A percentile compares a stretch with the other conserved stretches of the same genome.
Conservation (phyloP, 1,140 invertebrate genomes). For the Lordiphosa clarofinis region DNA sequence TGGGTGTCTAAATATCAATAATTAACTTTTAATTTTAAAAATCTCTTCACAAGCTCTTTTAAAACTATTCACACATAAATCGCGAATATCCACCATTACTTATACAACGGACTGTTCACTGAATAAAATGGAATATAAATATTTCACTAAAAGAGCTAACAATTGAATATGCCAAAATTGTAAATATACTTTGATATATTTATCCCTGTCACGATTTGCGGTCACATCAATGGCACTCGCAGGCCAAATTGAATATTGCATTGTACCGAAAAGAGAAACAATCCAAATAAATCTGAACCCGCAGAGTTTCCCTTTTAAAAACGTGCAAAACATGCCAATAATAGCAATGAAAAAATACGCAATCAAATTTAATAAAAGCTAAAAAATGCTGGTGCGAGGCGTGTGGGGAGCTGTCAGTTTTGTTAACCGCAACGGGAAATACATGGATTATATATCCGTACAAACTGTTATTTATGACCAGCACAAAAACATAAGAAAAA, state of each 20-base stretch:
- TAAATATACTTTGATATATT: constrained; percentile 9
- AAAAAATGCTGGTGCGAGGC: constrained; percentile 9
- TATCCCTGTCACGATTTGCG: constrained; percentile 25
- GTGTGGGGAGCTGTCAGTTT: constrained; percentile 1
- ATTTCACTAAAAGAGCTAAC: constrained; percentile 1
- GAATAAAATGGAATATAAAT: constrained; percentile 10
- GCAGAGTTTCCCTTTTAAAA: constrained; percentile 28
- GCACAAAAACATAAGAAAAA: neutral
- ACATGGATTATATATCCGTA: constrained; percentile 9
- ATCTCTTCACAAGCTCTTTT: no score
- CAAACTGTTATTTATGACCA: constrained; percentile 28
- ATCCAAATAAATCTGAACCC: constrained; percentile 9
- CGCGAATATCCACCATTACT: no score
- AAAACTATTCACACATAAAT: constrained; percentile 3
- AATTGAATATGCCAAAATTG: constrained; percentile 15
- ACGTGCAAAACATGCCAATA: constrained; percentile 37
- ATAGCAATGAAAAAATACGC: constrained; percentile 2
- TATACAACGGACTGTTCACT: no score
- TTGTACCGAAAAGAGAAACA: constrained; percentile 2
- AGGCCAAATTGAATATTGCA: constrained; percentile 4
- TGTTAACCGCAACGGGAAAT: constrained; percentile 9
- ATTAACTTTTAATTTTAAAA: no score
- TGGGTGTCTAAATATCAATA: no score
- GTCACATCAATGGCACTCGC: constrained; percentile 24
- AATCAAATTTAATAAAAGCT: constrained; percentile 12